Evolutionary conservation across 2,113 vertebrate species (phyloP), one percentile per base, ranked within the genome.

Genomic region (Oncorhynchus kisutch): DNA sequence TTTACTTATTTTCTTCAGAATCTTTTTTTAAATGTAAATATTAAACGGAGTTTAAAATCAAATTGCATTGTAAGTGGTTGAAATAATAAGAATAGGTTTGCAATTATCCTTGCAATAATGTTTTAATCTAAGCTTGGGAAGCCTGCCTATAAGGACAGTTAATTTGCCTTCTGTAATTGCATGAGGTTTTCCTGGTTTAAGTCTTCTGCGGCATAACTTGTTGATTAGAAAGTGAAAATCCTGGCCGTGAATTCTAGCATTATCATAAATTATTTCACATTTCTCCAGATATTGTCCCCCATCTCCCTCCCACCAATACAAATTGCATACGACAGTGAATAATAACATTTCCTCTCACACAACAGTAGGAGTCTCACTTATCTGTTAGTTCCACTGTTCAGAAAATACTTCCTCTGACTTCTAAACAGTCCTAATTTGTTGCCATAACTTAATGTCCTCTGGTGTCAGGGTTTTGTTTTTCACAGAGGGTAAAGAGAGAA

Each of bases 271-370:
- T 76, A 74, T 71, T 84, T 72, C 13, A 74, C 78, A 82, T 64
- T 80, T 83, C 27, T 72, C 57, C 72, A 60, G 70, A 74, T 51
- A 57, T 70, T 81, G 48, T 67, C 59, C 59, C 20, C 70, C 27
- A 51, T 25, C 39, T 45, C 49, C 29, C 5, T 59, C 12, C 9
- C 20, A 66, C 60, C 25, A 89, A 88, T 90, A 90, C 85, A 91
- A 90, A 92, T 90, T 78, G 86, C 85, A 84, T 84, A 78, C 88
- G 86, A 89, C 83, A 78, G 81, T 84, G 66, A 88, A 89, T 91
- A 90, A 90, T 89, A 89, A 90, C 86, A 81, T 87, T 86, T 67
- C 77, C 86, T 82, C 85, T 86, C 81, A 82, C 76, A 79, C 79
- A 82, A 87, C 81, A 78, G 83, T 82, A 73, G 83, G 16, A 71